Conservation (phyloP, 2,797 vertebrate species). For the Pipistrellus pygmaeus region DNA sequence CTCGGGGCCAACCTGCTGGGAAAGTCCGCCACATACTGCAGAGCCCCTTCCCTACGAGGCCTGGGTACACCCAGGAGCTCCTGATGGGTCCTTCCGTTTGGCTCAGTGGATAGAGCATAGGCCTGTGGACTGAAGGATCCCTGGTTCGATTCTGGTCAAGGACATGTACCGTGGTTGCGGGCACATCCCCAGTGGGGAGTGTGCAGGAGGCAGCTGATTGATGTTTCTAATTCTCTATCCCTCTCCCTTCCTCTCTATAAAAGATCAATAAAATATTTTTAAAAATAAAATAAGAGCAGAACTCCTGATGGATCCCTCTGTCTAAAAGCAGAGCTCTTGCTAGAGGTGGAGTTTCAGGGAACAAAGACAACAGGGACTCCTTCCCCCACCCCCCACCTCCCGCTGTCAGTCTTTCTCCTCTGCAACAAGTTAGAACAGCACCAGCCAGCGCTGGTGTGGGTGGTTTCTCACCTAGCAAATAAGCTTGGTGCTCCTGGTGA, state of each 20-base stretch:
- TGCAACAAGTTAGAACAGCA: neutral
- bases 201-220: no score
- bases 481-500: neutral
- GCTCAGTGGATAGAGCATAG: no score
- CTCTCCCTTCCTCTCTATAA: no score
- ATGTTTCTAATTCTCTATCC: no score
- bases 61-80: neutral
- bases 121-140: no score
- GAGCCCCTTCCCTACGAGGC: neutral
- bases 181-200: no score
- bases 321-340: conserved; percentile 11
- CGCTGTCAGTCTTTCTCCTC: neutral
- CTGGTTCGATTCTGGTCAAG: no score
- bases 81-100: neutral
- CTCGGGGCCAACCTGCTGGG: neutral
- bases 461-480: neutral
- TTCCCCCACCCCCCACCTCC: rapidly evolving
- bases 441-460: neutral
- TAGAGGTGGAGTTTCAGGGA: neutral
- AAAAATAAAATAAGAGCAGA: no score
- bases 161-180: no score
- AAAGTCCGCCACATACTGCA: neutral
- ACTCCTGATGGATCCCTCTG: neutral
- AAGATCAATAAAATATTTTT: no score
- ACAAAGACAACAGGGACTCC: neutral